Evolutionary conservation across 2,797 vertebrate species (phyloP), one percentile per base, ranked within the genome.

Genomic region (Channallabes apus): DNA sequence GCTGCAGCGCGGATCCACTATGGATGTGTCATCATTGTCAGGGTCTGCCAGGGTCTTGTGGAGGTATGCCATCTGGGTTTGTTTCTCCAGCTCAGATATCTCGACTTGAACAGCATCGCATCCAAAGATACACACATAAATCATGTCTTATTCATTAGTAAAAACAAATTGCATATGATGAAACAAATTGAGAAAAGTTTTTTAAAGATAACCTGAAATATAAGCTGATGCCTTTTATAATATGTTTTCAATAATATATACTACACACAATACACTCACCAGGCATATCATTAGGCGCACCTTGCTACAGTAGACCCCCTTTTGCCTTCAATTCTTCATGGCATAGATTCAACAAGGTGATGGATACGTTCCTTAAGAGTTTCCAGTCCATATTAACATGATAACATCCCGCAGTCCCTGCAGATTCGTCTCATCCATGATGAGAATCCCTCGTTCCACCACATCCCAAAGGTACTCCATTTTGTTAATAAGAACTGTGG

Each of bases 1-100:
- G 90, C 96, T 2, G 97, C 97, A n/a, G 97, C 97, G 35, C 95
- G 96, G 32, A 94, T 96, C 88, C 97, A 97, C 91, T 97, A 96
- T 64, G 96, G 96, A 92, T 97, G 97, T 67, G 97, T 98, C 88
- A 98, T 98, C 88, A 94, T 97, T 86, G 96, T 98, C 92, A 95
- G 97, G 93, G 96, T 98, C 93, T 95, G 97, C 89, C 97, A 97
- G 94, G 97, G 97, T 69, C 94, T 97, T 87, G 97, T 97, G 78
- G 97, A 97, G 97, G 97, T 97, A 94, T 83, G 69, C 82, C 82
- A 88, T 86, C 86, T 83, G 87, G 35, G 71, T 32, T 27, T 84
- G 20, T 38, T 27, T 80, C 80, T 79, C 6, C 56, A 72, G 22
- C 64, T 84, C 58, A 27, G 17, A 14, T 22, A 80, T 80, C 77